Evolutionary conservation across 1,140 invertebrate species (phyloP).

Genomic region (Euborellia annulipes): DNA sequence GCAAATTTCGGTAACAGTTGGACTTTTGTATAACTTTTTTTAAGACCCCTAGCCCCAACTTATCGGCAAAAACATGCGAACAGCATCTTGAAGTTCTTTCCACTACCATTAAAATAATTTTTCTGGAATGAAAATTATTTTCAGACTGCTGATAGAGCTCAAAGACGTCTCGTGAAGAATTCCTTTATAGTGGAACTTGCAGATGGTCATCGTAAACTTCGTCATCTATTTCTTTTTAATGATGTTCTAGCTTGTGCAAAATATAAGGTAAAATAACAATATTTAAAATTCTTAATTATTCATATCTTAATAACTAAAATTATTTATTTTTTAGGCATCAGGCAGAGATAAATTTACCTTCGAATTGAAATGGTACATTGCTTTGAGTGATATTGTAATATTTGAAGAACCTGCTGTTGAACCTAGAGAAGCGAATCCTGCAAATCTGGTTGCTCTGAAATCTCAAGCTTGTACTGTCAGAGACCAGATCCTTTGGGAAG

Average conservation of each 20-base stretch:
- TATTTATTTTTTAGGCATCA: conserved; percentile 36
- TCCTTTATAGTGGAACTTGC: conserved; percentile 84
- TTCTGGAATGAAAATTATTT: too few relatives aligned
- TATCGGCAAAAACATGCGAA: too few relatives aligned
- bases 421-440: conserved; percentile 51
- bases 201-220: conserved; percentile 72
- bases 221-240: conserved; percentile 88
- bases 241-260: conserved; percentile 91
- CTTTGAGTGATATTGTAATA: conserved; percentile 56
- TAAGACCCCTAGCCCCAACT: too few relatives aligned
- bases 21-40: too few relatives aligned
- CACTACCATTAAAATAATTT: too few relatives aligned
- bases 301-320: too few relatives aligned
- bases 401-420: conserved; percentile 52
- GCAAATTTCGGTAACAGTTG: too few relatives aligned
- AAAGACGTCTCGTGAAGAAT: conserved; percentile 80
- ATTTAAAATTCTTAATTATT: too few relatives aligned
- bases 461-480: conserved; percentile 72
- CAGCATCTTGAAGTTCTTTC: too few relatives aligned
- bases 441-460: conserved; percentile 68
- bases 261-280: conserved; percentile 50
- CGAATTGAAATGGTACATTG: conserved; percentile 82
- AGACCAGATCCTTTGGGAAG: conserved; percentile 66
- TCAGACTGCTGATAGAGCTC: conserved; percentile 58
- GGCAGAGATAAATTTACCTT: conserved; percentile 78